Evolutionary conservation across 2,888 invertebrate genomes (phyloP).

Genomic region (Nephrotoma appendiculata): DNA sequence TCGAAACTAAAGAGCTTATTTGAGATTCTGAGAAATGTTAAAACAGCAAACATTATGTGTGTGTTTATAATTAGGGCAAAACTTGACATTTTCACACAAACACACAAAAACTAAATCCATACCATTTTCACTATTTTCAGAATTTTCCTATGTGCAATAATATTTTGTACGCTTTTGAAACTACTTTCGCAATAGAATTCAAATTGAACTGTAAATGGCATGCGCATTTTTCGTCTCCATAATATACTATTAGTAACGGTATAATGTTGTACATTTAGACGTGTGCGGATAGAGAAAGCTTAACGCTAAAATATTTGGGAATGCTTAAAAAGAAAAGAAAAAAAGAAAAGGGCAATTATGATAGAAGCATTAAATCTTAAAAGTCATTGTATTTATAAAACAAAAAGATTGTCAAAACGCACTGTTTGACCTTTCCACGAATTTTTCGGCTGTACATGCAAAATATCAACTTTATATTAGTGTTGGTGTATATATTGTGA

Average conservation of each 20-base stretch:
- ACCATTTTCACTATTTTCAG: not conserved
- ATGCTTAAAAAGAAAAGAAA: not conserved
- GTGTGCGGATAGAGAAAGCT: not conserved
- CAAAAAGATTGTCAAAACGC: not conserved
- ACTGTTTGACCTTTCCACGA: not conserved
- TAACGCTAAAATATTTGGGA: not conserved
- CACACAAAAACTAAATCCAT: not conserved
- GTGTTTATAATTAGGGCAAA: not conserved
- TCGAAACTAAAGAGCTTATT: not conserved
- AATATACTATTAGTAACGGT: not conserved
- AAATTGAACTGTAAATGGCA: not conserved
- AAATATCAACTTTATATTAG: not conserved
- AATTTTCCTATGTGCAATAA: not conserved
- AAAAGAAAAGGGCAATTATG: not conserved
- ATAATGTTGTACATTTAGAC: not conserved
- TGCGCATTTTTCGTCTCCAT: not conserved
- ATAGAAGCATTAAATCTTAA: not conserved
- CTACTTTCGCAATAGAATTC: not conserved
- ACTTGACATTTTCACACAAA: not conserved
- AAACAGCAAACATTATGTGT: not conserved
- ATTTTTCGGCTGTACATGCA: not conserved
- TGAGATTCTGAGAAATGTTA: not conserved
- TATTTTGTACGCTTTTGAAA: not conserved
- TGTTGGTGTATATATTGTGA: not conserved
- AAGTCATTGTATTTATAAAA: not conserved